phyloP scores from a whole-genome alignment of 2,113 vertebrate species.

The Lasiurus borealis region DNA sequence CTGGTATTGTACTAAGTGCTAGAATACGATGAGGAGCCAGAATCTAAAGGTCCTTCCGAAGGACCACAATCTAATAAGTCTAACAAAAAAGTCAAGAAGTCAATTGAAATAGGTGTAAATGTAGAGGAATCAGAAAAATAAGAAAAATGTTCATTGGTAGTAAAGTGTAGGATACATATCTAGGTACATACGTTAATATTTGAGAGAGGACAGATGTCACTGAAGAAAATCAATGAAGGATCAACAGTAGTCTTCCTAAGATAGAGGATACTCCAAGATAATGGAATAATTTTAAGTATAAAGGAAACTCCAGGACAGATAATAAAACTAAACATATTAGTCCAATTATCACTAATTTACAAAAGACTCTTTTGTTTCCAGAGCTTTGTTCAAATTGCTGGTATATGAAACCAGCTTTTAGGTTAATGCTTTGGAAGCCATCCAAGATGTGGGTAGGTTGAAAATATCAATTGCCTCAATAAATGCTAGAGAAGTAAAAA shows the following conservation, averaged over 20 bases:
- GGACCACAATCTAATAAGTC: not conserved
- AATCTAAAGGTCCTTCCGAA: not conserved
- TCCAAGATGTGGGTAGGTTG: not conserved
- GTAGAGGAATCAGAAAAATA: not conserved
- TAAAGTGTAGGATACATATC: not conserved
- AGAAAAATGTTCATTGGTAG: not conserved
- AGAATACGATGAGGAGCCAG: not conserved
- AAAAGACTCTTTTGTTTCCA: not conserved
- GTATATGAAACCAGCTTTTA: not conserved
- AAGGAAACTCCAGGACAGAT: not conserved
- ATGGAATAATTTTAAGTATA: not conserved
- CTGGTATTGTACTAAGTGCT: not conserved
- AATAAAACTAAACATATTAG: not conserved
- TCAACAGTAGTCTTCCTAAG: not conserved
- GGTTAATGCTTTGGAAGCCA: not conserved
- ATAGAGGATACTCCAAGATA: not conserved
- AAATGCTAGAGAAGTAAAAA: not conserved
- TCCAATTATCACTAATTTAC: not conserved
- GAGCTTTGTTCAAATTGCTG: not conserved
- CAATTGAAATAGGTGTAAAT: not conserved
- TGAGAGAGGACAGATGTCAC: too few relatives aligned
- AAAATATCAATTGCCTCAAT: not conserved
- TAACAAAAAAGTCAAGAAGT: not conserved
- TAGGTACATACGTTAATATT: rapidly evolving
- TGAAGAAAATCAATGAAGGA: not conserved